phyloP scores from a whole-genome alignment of 1,140 invertebrate genomes.

The Micrasema longulum region DNA sequence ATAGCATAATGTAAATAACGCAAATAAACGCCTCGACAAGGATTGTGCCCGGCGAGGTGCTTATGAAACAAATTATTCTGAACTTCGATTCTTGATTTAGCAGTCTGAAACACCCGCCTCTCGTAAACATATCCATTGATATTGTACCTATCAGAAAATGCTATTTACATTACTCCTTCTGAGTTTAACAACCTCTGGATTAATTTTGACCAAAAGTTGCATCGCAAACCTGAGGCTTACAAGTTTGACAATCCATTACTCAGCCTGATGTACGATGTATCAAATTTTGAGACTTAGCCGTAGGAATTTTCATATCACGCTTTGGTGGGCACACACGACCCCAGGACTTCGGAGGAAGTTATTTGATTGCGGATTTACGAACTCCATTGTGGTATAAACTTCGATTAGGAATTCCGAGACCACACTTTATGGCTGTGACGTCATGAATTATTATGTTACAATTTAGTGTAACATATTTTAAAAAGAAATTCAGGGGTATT shows the following conservation, averaged over 20 bases:
- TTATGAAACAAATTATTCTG: too few relatives aligned
- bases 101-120: too few relatives aligned
- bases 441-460: background rate
- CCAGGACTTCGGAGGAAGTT: background rate
- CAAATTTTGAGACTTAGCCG: conserved; percentile 19
- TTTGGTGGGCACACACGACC: background rate
- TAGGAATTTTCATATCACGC: conserved; percentile 30
- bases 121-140: too few relatives aligned
- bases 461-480: background rate
- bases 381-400: conserved; percentile 14
- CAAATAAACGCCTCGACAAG: too few relatives aligned
- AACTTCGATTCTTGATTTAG: too few relatives aligned
- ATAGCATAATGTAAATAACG: too few relatives aligned
- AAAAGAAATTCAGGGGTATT: background rate
- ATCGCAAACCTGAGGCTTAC: background rate
- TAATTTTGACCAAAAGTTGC: background rate
- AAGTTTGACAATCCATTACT: conserved; percentile 17
- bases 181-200: too few relatives aligned
- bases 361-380: conserved; percentile 6
- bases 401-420: background rate
- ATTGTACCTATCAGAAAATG: too few relatives aligned
- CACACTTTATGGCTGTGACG: conserved; percentile 3
- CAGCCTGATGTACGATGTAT: conserved; percentile 24
- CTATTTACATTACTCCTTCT: too few relatives aligned
- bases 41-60: too few relatives aligned